These are phyloP conservation scores for Gnatocerus cornutus DNA, from an alignment of 2,888 invertebrate genomes.

Conservation along the genomic window DNA sequence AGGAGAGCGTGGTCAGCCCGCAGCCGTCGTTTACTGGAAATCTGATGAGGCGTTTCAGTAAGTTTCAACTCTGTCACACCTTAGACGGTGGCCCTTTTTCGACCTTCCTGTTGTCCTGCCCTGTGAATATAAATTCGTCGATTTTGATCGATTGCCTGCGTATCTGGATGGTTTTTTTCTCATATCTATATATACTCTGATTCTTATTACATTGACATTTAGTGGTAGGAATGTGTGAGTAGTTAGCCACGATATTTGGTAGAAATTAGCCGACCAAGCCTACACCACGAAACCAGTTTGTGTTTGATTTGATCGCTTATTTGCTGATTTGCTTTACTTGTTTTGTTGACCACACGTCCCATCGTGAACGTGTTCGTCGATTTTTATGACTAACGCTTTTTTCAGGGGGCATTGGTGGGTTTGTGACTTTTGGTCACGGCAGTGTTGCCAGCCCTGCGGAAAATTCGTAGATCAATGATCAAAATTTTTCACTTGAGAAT, in stretches of 20 bases:
- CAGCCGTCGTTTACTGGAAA: conserved; percentile 80
- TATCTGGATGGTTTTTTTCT: conserved; percentile 55
- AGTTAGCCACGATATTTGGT: conserved; percentile 38
- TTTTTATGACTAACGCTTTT: conserved; percentile 64
- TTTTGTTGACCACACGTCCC: conserved; percentile 56
- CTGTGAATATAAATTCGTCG: conserved; percentile 30
- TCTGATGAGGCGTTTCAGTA: conserved; percentile 91
- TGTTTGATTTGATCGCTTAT: conserved; percentile 62
- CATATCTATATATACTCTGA: conserved; percentile 25
- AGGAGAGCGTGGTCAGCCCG: conserved; percentile 64
- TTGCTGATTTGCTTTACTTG: conserved; percentile 67
- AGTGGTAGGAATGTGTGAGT: conserved; percentile 55
- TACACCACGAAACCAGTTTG: conserved; percentile 58
- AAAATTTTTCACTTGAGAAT: background rate
- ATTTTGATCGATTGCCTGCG: conserved; percentile 51
- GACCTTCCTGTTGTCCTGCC: conserved; percentile 23
- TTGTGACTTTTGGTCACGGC: conserved; percentile 69
- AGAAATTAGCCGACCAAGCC: conserved; percentile 32
- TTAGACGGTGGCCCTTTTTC: conserved; percentile 39
- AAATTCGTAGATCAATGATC: background rate
- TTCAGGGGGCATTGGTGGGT: conserved; percentile 68
- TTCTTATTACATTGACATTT: conserved; percentile 46
- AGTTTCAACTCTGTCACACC: conserved; percentile 75
- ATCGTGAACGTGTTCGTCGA: conserved; percentile 45
- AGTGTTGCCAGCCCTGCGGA: conserved; percentile 4